phyloP scores from a whole-genome alignment of 1,140 invertebrate species.

The Calephelis nemesis region DNA sequence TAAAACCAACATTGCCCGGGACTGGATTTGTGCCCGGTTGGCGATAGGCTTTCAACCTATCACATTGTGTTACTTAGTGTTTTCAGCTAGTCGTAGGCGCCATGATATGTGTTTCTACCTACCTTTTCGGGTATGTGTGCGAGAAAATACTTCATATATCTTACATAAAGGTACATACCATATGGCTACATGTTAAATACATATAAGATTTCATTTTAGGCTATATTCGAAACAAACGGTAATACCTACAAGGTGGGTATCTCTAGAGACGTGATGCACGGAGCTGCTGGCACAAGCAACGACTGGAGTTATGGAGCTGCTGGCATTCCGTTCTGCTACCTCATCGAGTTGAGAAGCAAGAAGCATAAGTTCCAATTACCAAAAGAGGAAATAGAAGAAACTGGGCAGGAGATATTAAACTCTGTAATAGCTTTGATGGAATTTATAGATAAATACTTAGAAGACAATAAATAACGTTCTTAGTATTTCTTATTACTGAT shows the following conservation, averaged over 20 bases:
- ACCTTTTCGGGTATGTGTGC: too few relatives aligned
- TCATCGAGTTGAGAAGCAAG: slow-evolving; percentile 85
- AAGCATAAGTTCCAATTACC: slow-evolving; percentile 85
- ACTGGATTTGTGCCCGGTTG: too few relatives aligned
- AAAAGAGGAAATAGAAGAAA: slow-evolving; percentile 83
- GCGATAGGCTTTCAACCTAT: too few relatives aligned
- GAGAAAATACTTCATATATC: too few relatives aligned
- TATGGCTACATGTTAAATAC: too few relatives aligned
- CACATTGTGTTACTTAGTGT: too few relatives aligned
- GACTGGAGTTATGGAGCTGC: slow-evolving; percentile 84
- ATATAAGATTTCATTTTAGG: slow-evolving; percentile 47
- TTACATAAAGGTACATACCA: too few relatives aligned
- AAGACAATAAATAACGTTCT: background rate
- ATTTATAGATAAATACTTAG: slow-evolving; percentile 49
- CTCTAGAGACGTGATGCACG: slow-evolving; percentile 68
- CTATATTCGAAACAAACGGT: slow-evolving; percentile 56
- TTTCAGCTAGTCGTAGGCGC: too few relatives aligned
- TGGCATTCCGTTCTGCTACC: slow-evolving; percentile 83
- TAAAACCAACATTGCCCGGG: too few relatives aligned
- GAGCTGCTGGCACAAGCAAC: slow-evolving; percentile 83
- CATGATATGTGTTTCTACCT: too few relatives aligned
- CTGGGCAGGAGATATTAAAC: slow-evolving; percentile 83
- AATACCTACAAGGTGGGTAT: slow-evolving; percentile 68
- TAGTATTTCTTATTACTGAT: background rate
- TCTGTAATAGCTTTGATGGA: slow-evolving; percentile 81